These are phyloP conservation scores for Hippopotamus amphibius DNA, from an alignment of 2,113 vertebrate species.

Conservation along the genomic window DNA sequence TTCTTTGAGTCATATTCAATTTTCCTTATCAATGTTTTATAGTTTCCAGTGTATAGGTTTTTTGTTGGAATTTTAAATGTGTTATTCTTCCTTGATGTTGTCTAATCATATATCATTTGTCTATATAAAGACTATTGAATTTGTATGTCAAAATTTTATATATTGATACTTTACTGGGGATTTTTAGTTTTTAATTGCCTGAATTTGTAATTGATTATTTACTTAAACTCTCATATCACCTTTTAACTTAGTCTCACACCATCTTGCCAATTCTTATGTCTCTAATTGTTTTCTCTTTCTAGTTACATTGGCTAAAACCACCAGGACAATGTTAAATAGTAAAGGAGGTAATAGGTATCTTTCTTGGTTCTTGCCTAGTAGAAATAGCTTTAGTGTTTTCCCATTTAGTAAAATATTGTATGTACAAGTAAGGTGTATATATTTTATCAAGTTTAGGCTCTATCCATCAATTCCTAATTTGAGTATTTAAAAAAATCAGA, in stretches of 20 bases:
- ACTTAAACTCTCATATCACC: not conserved
- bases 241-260: not conserved
- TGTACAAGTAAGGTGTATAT: not conserved
- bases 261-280: not conserved
- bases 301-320: not conserved
- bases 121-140: not conserved
- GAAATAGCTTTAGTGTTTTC: not conserved
- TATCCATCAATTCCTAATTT: not conserved
- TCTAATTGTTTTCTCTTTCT: not conserved
- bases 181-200: not conserved
- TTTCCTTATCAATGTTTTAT: not conserved
- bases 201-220: not conserved
- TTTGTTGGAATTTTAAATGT: not conserved
- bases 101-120: not conserved
- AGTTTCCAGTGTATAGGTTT: not conserved
- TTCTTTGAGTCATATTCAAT: too few species aligned
- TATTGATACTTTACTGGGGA: not conserved
- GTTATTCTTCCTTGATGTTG: not conserved
- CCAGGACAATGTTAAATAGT: not conserved
- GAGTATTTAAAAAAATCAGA: not conserved
- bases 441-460: not conserved
- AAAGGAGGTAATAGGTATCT: not conserved
- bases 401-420: not conserved
- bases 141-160: not conserved
- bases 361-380: not conserved